Evolutionary conservation across 2,113 vertebrate species (phyloP).

Genomic region (Pungitius pungitius): DNA sequence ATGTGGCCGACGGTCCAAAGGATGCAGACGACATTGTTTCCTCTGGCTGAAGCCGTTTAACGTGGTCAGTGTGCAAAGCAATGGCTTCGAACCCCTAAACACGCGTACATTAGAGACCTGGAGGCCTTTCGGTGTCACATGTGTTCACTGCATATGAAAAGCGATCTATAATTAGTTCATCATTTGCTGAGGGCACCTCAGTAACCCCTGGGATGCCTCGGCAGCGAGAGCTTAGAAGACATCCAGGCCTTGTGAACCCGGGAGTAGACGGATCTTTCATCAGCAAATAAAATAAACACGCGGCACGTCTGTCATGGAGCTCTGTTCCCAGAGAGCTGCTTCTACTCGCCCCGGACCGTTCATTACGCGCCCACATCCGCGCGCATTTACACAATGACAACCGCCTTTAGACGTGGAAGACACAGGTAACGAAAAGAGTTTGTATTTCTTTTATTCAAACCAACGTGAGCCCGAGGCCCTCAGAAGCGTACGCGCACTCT

Average conservation of each 20-base stretch:
- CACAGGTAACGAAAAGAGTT: constrained; percentile 25
- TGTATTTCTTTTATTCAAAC: neutral
- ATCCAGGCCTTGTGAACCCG: constrained; percentile 14
- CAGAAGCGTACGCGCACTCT: constrained; percentile 87
- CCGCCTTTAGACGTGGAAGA: constrained; percentile 35
- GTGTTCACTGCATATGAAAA: neutral
- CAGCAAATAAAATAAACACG: constrained; percentile 43
- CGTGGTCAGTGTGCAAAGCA: constrained; percentile 40
- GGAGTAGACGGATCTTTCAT: constrained; percentile 26
- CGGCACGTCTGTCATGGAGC: constrained; percentile 10
- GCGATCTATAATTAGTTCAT: constrained; percentile 3
- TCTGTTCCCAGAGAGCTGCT: constrained; percentile 38
- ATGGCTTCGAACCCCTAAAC: constrained; percentile 15
- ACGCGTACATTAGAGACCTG: neutral
- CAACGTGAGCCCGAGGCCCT: constrained; percentile 73
- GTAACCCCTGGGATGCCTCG: constrained; percentile 10
- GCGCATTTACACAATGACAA: constrained; percentile 55
- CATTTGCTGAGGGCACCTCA: constrained; percentile 4
- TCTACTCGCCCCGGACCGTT: constrained; percentile 52
- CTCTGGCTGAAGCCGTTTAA: constrained; percentile 46
- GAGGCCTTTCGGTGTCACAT: neutral
- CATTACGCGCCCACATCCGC: constrained; percentile 66
- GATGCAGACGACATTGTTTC: constrained; percentile 64
- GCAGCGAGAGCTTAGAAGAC: constrained; percentile 15
- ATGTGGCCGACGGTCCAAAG: constrained; percentile 60